These are phyloP conservation scores for Cataglyphis cursor DNA, from an alignment of 2,888 invertebrate genomes.

Conservation along the genomic window DNA sequence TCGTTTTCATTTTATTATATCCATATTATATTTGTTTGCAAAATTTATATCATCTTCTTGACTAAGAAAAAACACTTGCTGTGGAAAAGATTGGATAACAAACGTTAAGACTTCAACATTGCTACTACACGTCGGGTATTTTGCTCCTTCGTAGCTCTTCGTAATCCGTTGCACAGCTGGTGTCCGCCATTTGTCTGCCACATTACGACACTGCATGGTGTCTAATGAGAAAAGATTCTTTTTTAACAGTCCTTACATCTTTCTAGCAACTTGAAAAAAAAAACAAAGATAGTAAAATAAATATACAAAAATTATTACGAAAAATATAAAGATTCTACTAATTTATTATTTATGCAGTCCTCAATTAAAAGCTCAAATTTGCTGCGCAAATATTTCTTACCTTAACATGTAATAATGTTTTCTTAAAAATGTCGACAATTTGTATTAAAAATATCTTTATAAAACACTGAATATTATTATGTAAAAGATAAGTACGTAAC, in stretches of 20 bases:
- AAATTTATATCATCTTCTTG: not conserved
- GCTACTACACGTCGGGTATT: constrained; percentile 16
- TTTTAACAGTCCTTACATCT: not conserved
- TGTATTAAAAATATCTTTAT: constrained; percentile 10
- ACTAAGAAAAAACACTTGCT: constrained; percentile 5
- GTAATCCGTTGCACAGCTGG: constrained; percentile 45
- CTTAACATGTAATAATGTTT: not conserved
- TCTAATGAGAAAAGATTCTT: constrained; percentile 28
- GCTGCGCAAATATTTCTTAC: not conserved
- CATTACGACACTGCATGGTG: not conserved
- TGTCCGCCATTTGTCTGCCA: constrained; percentile 22
- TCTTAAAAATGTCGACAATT: not conserved
- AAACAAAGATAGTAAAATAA: not conserved
- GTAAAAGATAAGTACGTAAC: not conserved
- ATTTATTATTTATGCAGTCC: not conserved
- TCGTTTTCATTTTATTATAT: not conserved
- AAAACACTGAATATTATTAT: constrained; percentile 8
- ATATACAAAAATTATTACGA: not conserved
- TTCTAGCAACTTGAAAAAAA: not conserved
- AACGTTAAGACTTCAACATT: constrained; percentile 27
- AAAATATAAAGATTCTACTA: not conserved
- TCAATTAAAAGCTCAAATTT: not conserved
- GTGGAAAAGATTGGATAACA: constrained; percentile 30
- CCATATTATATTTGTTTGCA: not conserved
- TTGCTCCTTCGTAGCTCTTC: constrained; percentile 24